Percentiles rank a stretch among this genome's conserved stretches.
These are phyloP conservation scores for Drosophila lowei DNA, from an alignment of 1,140 invertebrate species.

Conservation along the genomic window DNA sequence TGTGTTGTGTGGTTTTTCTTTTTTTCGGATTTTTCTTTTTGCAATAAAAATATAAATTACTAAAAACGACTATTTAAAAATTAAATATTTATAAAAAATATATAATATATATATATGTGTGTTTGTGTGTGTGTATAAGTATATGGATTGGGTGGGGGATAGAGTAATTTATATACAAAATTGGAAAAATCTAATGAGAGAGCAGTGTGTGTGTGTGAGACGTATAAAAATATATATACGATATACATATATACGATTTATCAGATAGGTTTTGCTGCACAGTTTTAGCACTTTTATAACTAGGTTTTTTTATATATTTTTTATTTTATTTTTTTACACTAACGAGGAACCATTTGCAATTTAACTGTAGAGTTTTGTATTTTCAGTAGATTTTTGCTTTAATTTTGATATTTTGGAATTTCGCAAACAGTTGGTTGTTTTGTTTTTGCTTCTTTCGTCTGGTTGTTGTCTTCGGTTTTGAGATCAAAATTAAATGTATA, in stretches of 20 bases:
- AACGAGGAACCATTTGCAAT: constrained; percentile 81
- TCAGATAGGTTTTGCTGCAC: constrained; percentile 41
- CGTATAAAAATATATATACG: constrained; percentile 62
- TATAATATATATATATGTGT: constrained; percentile 23
- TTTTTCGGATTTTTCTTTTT: constrained; percentile 61
- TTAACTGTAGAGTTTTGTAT: constrained; percentile 57
- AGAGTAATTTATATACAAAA: constrained; percentile 42
- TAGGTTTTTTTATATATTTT: constrained; percentile 41
- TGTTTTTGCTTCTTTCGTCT: constrained; percentile 48
- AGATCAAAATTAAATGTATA: constrained; percentile 80
- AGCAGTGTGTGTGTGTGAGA: constrained; percentile 44
- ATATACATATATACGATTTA: constrained; percentile 28
- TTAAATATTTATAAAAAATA: constrained; percentile 81
- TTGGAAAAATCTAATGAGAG: constrained; percentile 40
- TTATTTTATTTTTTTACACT: constrained; percentile 61
- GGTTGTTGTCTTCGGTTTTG: constrained; percentile 61
- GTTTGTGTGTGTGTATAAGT: constrained; percentile 30
- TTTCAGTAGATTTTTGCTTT: constrained; percentile 51
- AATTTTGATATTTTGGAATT: constrained; percentile 79
- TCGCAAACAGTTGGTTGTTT: constrained; percentile 64
- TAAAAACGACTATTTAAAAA: constrained; percentile 82
- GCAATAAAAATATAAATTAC: constrained; percentile 81
- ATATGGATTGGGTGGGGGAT: constrained; percentile 10
- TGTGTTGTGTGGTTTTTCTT: constrained; percentile 42
- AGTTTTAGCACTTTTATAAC: constrained; percentile 73